phyloP scores from a whole-genome alignment of 2,113 vertebrate genomes.

The Oryzias javanicus region DNA sequence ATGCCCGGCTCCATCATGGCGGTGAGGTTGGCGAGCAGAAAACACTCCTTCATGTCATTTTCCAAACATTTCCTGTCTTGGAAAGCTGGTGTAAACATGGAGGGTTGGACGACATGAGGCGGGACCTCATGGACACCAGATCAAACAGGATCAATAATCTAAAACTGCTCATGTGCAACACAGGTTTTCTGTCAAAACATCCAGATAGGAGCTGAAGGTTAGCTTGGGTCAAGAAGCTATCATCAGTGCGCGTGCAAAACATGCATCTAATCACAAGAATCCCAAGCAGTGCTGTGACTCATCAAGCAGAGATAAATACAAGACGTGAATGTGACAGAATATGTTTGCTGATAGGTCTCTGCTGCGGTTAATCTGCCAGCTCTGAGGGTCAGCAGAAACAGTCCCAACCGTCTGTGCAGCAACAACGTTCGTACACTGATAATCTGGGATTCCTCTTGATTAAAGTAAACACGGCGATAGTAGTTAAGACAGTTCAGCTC shows the following conservation, averaged over 20 bases:
- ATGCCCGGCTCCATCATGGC: conserved; percentile 1
- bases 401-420: conserved; percentile 17
- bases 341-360: conserved; percentile 21
- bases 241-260: neutral
- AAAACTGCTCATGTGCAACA: neutral
- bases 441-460: conserved; percentile 27
- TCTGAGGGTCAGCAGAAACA: conserved; percentile 35
- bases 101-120: too few relatives aligned
- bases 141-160: neutral
- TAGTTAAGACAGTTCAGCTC: conserved; percentile 2
- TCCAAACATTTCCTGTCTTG: neutral
- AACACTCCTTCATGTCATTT: neutral
- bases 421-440: conserved; percentile 27
- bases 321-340: conserved; percentile 11
- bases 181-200: neutral
- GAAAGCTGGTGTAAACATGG: too few relatives aligned
- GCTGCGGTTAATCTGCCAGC: conserved; percentile 17
- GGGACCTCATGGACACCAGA: too few relatives aligned
- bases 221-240: neutral
- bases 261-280: conserved; percentile 43
- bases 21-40: neutral
- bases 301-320: conserved; percentile 16
- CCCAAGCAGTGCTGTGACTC: conserved; percentile 13
- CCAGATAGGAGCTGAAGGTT: neutral
- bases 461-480: conserved; percentile 20